Base-by-base conservation (phyloP, 2,888 invertebrate genomes). In the Microctonus hyperodae region DNA sequence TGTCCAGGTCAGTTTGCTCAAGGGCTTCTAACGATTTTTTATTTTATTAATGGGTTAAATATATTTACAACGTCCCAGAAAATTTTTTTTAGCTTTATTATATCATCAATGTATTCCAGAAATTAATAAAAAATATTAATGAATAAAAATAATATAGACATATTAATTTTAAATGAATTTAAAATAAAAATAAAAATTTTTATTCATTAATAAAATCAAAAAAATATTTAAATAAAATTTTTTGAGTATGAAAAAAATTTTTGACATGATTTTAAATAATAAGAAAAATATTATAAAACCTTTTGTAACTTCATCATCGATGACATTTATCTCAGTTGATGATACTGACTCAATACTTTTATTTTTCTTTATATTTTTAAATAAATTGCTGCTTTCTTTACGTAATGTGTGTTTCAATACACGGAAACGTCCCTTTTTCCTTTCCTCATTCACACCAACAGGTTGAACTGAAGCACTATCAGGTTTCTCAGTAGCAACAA, bases 341-440 rank as follows among this genome's bases (percentile, higher is more conserved):
- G 69, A 23, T 20, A 74, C 76, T 20, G 64, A 63, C 13, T 76
- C 78, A 25, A 68, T 40, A 28, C 69, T 73, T 31, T 62, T 62
- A 35, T 53, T 69, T 70, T 76, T 79, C 65, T 73, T 80, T 69
- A 75, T 78, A 44, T 76, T 79, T 53, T 79, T 80, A 59, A 82
- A 82, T 48, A 80, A 53, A 1, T 16, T 16, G n/a, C 78, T 74
- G 11, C 78, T 76, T 57, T 80, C 79, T 62, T 76, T 81, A 4
- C 77, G 74, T 33, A 81, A 76, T 33, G 79, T 81, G 68, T 65
- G 78, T 68, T 76, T 81, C 44, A 82, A 55, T 3, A 76, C 76
- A 7, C 70, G 77, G 69, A 82, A 80, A 28, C 79, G 74, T 25
- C 80, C 78, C 65, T 73, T 78, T 69, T 75, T 79, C 69, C 74